Base-by-base conservation (phyloP, 2,113 vertebrate genomes). In the Shinisaurus crocodilurus region DNA sequence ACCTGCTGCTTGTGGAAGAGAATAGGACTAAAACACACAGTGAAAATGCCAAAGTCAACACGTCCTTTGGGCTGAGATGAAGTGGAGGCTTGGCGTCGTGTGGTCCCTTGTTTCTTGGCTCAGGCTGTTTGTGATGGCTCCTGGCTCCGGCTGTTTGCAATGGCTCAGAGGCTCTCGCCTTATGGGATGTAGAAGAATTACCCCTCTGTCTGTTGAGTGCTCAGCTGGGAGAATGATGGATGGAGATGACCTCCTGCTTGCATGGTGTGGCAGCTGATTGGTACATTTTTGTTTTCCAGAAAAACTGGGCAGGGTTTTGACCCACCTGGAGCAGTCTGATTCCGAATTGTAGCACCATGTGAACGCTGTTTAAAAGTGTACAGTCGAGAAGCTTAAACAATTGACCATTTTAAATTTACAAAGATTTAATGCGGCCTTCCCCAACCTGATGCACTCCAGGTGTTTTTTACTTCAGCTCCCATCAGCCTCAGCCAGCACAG, bases 21-120 rank as follows among this genome's bases (percentile, higher is more conserved):
- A 76, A 82, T 67, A 34, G 27, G 67, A 16, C 43, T 40, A 83
- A 83, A 75, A 65, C 45, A 82, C 43, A 76, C 85, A 82, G 70
- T 76, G 67, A 54, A 76, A 48, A 65, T 37, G 90, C 79, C 79
- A 87, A 76, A n/a, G 57, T 91, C 77, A 87, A 82, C 86, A 83
- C 65, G 43, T 27, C 79, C 79, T 67, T 83, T 74, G 81, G 85
- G 85, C 18, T 67, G 79, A 79, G 72, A 67, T 87, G 85, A 87
- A 87, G 85, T 82, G 57, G 76, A 91, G 57, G 67, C 67, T 63
- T 75, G 84, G 89, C 67, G 67, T 82, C 13, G 32, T 20, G 89
- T 20, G n/a, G 85, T 43, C 85, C 69, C 45, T 86, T 32, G 3
- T 76, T 65, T 74, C 86, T 82, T 48, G 9, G 54, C 85, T 75